Base-by-base conservation (phyloP, 2,888 invertebrate species). In the Camponotus fellah region DNA sequence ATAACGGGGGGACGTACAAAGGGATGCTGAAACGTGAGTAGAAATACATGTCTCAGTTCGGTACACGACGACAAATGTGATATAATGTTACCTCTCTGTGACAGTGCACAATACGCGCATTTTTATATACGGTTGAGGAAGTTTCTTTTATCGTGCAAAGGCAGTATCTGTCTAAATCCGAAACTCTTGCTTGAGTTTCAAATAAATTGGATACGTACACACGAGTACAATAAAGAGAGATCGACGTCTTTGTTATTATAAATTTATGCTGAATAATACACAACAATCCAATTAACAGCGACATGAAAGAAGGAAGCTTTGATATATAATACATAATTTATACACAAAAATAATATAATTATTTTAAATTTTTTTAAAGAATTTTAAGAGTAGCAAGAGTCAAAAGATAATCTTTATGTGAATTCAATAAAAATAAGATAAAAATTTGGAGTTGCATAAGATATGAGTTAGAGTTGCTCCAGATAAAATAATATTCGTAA, bases 41-140 rank as follows among this genome's bases (percentile, higher is more conserved):
- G 87, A 89, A 86, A 84, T 83, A 85, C 80, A 68, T 84, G 90
- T 90, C 85, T 88, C 90, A 90, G 90, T 90, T 90, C 87, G 90
- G 90, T 90, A 89, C 83, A 71, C 84, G 81, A 84, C 90, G 86
- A 90, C 90, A 90, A 90, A 89, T 82, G 86, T 76, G 85, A 88
- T 90, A 89, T 90, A 90, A 88, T 86, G 89, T 90, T 90, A 90
- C 90, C 84, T 85, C 82, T 87, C 85, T 85, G 83, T 86, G 88
- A 86, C 84, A 84, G 85, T 86, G 74, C 34, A 90, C 86, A 82
- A 85, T 85, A 82, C 83, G 74, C 53, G 77, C 75, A 85, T 86
- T 90, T 90, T 89, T 90, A 84, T 86, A 62, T 68, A 86, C 89
- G 88, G 81, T 88, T 79, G 85, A 85, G 87, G 83, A 88, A 86